Conservation (phyloP, 1,140 invertebrate species). For the Drosophila pseudoobscura region DNA sequence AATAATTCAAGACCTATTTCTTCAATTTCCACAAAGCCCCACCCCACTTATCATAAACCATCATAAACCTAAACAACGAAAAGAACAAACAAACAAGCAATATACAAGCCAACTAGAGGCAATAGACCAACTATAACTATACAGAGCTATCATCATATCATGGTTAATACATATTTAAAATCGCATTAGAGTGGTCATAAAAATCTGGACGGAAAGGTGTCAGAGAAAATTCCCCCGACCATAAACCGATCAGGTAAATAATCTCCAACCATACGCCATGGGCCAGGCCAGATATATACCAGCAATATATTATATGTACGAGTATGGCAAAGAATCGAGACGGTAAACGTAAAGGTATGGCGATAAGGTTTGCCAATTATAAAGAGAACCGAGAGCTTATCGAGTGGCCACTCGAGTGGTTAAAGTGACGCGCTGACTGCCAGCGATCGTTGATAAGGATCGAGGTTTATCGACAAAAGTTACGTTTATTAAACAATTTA, state of each 20-base stretch:
- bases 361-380: conserved; percentile 42
- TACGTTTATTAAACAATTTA: conserved; percentile 68
- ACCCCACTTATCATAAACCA: no score
- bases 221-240: conserved; percentile 29
- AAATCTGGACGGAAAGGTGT: conserved; percentile 43
- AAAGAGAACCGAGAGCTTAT: conserved; percentile 40
- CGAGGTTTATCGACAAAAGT: conserved; percentile 35
- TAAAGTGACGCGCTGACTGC: conserved; percentile 44
- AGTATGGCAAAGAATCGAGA: conserved; percentile 12
- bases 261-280: background rate
- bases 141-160: conserved; percentile 20
- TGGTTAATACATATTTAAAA: conserved; percentile 47
- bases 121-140: conserved; percentile 9
- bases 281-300: no score
- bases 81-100: background rate
- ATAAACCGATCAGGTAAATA: conserved; percentile 51
- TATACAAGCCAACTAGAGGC: background rate
- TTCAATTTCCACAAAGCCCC: no score
- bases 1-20: no score
- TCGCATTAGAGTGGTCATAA: conserved; percentile 44
- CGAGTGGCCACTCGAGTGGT: conserved; percentile 49
- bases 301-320: background rate
- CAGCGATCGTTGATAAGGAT: conserved; percentile 37
- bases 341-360: background rate
- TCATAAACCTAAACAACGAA: no score